Conservation (phyloP, 2,888 invertebrate species). For the Hydrotaea cyrtoneurina region DNA sequence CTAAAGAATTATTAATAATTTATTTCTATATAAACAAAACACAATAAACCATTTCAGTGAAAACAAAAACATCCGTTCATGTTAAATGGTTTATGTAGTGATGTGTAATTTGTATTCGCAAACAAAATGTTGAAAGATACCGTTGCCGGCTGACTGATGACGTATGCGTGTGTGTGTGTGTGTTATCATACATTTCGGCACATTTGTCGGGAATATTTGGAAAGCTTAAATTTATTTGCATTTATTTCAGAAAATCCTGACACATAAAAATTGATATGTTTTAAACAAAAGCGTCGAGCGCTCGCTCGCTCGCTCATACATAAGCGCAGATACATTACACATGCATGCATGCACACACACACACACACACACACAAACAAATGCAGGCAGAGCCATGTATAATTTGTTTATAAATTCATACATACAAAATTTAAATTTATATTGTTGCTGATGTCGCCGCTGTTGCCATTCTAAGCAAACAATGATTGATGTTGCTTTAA, state of each 20-base stretch:
- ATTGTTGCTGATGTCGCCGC: slow-evolving; percentile 9
- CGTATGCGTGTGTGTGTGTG: no score
- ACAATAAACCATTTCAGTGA: no score
- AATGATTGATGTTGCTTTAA: slow-evolving; percentile 64
- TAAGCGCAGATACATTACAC: neutral
- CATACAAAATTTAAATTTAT: slow-evolving; percentile 5
- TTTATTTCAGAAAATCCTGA: slow-evolving; percentile 20
- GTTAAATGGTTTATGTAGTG: neutral
- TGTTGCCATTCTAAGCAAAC: slow-evolving; percentile 49
- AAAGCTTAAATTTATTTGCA: neutral
- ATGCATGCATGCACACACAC: neutral
- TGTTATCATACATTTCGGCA: slow-evolving; percentile 24
- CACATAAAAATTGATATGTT: slow-evolving; percentile 46
- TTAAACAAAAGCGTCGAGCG: slow-evolving; percentile 3
- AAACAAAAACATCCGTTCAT: neutral
- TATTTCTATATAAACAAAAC: no score
- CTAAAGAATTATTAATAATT: neutral
- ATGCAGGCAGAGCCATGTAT: neutral
- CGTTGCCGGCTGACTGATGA: no score
- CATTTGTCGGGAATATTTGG: slow-evolving; percentile 6
- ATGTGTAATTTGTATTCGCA: neutral
- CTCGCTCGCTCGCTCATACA: no score
- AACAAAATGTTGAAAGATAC: neutral
- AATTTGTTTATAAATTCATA: slow-evolving; percentile 19
- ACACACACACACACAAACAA: no score